Evolutionary conservation across 1,140 invertebrate genomes (phyloP).

Genomic region (Ostrea edulis): DNA sequence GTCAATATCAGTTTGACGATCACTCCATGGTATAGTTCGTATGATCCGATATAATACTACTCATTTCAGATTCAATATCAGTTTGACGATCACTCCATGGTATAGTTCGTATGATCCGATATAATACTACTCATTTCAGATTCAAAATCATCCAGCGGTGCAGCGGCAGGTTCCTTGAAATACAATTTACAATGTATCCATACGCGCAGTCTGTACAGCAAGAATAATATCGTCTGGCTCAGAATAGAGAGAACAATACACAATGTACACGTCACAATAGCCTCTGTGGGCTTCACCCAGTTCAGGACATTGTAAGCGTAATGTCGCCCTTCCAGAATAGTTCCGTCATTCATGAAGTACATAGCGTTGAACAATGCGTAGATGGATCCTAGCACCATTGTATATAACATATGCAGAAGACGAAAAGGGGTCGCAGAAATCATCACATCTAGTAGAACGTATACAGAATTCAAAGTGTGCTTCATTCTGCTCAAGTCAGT

Average conservation of each 20-base stretch:
- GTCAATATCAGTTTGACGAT: background rate
- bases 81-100: conserved; percentile 47
- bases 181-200: conserved; percentile 65
- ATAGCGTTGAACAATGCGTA: conserved; percentile 76
- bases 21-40: conserved; percentile 55
- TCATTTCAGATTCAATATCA: conserved; percentile 68
- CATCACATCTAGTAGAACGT: conserved; percentile 73
- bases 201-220: conserved; percentile 66
- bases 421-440: conserved; percentile 73
- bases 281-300: conserved; percentile 74
- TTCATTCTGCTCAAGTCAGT: conserved; percentile 72
- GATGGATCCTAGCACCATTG: conserved; percentile 72
- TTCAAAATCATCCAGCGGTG: conserved; percentile 55
- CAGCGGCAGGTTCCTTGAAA: conserved; percentile 40
- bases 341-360: conserved; percentile 75
- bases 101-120: conserved; percentile 53
- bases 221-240: conserved; percentile 68
- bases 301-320: conserved; percentile 75
- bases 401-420: conserved; percentile 74
- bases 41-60: conserved; percentile 67
- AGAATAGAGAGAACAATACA: conserved; percentile 68
- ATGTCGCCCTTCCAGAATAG: conserved; percentile 68
- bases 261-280: conserved; percentile 72
- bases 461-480: conserved; percentile 73
- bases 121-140: conserved; percentile 74